These are phyloP conservation scores for Rutpela maculata DNA, from an alignment of 2,888 invertebrate species.

Conservation along the genomic window DNA sequence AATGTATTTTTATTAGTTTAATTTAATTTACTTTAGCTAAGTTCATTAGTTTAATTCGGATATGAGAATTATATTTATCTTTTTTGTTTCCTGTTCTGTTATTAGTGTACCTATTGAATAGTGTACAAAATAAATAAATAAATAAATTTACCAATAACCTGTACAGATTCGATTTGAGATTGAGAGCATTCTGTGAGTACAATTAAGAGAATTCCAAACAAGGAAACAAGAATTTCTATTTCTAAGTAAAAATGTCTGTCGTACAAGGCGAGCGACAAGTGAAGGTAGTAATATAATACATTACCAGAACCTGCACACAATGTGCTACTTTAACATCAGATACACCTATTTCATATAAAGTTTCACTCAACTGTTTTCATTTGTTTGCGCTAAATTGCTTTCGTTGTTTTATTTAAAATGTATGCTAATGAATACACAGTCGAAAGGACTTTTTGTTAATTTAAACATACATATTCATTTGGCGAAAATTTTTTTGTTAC, in stretches of 20 bases:
- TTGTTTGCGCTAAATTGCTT: background rate
- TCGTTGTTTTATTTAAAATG: background rate
- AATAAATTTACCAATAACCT: too few relatives aligned
- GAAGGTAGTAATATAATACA: slow-evolving; percentile 5
- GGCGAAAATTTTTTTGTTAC: background rate
- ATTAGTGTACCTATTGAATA: too few relatives aligned
- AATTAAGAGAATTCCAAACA: background rate
- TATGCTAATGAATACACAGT: background rate
- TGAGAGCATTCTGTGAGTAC: background rate
- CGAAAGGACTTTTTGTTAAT: too few relatives aligned
- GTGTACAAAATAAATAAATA: too few relatives aligned
- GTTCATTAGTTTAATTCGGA: too few relatives aligned
- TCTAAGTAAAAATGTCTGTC: slow-evolving; percentile 27
- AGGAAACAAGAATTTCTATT: slow-evolving; percentile 9
- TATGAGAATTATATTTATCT: too few relatives aligned
- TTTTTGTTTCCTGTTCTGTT: too few relatives aligned
- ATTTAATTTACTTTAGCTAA: too few relatives aligned
- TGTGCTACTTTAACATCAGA: slow-evolving; percentile 13
- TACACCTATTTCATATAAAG: slow-evolving; percentile 15
- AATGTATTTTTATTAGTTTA: too few relatives aligned
- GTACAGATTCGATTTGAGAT: too few relatives aligned
- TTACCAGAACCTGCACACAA: background rate
- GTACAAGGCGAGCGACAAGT: background rate
- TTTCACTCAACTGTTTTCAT: slow-evolving; percentile 14
- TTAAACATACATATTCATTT: too few relatives aligned